Percentiles rank a stretch among this genome's conserved stretches.
phyloP scores from a whole-genome alignment of 2,113 vertebrate genomes.

The Gavia stellata region DNA sequence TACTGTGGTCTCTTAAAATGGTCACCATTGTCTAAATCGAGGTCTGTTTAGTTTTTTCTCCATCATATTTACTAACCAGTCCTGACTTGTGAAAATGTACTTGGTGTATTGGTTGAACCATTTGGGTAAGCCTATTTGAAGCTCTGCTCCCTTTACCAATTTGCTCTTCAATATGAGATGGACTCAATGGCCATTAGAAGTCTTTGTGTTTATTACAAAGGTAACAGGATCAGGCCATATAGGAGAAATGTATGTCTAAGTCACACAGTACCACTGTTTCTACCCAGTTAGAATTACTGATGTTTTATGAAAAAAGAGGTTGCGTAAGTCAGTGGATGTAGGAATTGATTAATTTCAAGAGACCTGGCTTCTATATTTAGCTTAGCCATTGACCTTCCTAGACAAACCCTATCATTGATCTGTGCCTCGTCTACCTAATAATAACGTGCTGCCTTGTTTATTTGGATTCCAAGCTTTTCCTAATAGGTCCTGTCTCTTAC shows the following conservation, averaged over 20 bases:
- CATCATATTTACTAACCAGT: background rate
- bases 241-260: background rate
- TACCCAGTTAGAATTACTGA: background rate
- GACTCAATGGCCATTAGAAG: background rate
- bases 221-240: background rate
- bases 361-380: background rate
- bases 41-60: background rate
- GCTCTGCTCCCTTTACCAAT: background rate
- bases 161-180: background rate
- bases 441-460: background rate
- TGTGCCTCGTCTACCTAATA: background rate
- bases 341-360: too few species aligned
- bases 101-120: background rate
- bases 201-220: background rate
- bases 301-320: background rate
- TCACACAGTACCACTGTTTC: background rate
- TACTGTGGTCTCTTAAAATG: background rate
- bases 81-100: background rate
- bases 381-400: background rate
- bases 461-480: background rate
- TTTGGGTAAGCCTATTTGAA: background rate
- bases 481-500: background rate
- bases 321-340: background rate
- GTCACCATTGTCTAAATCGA: fast-evolving
- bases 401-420: background rate